Base-by-base conservation (phyloP, 2,797 vertebrate species). In the Meda fulgida region DNA sequence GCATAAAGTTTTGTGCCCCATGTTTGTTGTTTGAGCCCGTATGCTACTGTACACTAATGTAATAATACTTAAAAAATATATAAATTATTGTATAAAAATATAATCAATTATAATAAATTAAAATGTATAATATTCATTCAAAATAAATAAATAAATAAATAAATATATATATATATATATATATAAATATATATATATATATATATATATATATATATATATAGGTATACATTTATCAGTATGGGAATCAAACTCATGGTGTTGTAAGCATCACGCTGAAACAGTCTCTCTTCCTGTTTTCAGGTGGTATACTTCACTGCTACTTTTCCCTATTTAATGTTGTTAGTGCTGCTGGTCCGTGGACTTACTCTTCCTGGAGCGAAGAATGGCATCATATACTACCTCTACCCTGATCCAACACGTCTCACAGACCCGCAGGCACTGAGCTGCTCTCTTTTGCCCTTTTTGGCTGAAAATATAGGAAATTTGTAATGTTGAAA, bases 291-390 rank as follows among this genome's bases (percentile, higher is more conserved):
- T 9, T 85, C 9, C 3, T 87, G 8, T 85, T 65, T 89, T 73
- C 78, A 96, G 95, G 95, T 96, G 71, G 97, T 99, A 1, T 99
- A 99, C 88, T 97, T 99, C 91, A 99, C 98, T 0, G 97, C 97
- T 85, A 98, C 97, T 0, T 99, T 99, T 89, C 98, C 98, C 1
- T 99, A 97, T 43, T 77, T 98, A 88, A 99, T 99, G 97, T 91
- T 99, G 91, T 43, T 96, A 0, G 96, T 98, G 87, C 91, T 99
- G 90, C 93, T 99, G 70, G 95, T 98, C 86, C 96, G 97, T 87
- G 98, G 98, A 58, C 95, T 99, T 13, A 97, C 97, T 0, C 93
- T 99, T 78, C 98, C 97, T 0, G 98, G 98, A 55, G 98, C 98
- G 29, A 93, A 92, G 89, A 95, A 97, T 1, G 98, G 98, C 78